Evolutionary conservation across 2,797 vertebrate species (phyloP).

Genomic region (Rhinogobio ventralis): DNA sequence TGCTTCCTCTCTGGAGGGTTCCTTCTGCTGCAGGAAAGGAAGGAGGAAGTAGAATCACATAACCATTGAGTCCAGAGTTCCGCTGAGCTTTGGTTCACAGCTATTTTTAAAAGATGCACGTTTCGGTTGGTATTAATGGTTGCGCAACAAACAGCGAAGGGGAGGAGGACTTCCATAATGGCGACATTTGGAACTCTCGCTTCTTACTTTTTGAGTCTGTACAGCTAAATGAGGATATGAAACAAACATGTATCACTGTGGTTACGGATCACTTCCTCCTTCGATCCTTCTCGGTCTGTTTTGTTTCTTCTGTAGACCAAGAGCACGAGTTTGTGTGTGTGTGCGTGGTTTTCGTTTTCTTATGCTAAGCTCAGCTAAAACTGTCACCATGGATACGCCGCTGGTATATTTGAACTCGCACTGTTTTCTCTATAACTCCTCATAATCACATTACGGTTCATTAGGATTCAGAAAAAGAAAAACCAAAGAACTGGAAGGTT

Average conservation of each 20-base stretch:
- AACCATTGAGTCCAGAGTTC: slow-evolving; percentile 31
- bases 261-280: slow-evolving; percentile 46
- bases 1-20: slow-evolving; percentile 54
- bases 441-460: slow-evolving; percentile 27
- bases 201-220: slow-evolving; percentile 24
- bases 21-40: slow-evolving; percentile 65
- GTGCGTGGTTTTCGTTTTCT: slow-evolving; percentile 25
- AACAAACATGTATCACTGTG: slow-evolving; percentile 55
- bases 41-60: slow-evolving; percentile 61
- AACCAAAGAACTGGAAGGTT: slow-evolving; percentile 43
- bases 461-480: slow-evolving; percentile 31
- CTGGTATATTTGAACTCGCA: slow-evolving; percentile 33
- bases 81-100: neutral
- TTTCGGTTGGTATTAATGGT: neutral
- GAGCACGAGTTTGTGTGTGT: slow-evolving; percentile 29
- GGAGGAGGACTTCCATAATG: neutral
- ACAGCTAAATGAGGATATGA: slow-evolving; percentile 35
- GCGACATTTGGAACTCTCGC: neutral
- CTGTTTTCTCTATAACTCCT: slow-evolving; percentile 21
- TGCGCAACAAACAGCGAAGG: neutral
- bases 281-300: slow-evolving; percentile 21
- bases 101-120: slow-evolving; percentile 30
- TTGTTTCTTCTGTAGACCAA: slow-evolving; percentile 27
- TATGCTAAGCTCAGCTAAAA: slow-evolving; percentile 55
- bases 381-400: slow-evolving; percentile 51